These are phyloP conservation scores for Aurelia coerulea DNA, from an alignment of 30 jellyfish, hydroid and myxozoan species.

Conservation along the genomic window DNA sequence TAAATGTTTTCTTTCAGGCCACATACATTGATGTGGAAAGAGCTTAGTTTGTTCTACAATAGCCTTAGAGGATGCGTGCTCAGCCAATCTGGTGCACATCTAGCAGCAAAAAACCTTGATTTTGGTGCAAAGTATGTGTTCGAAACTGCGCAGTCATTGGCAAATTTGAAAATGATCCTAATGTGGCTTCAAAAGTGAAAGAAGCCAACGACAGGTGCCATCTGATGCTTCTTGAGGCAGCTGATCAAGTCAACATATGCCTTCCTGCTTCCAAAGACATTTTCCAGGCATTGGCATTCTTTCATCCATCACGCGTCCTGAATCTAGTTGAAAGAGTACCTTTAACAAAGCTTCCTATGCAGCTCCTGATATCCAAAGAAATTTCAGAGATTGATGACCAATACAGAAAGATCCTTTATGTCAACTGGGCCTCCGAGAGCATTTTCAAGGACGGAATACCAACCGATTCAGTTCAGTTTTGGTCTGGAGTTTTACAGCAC, in stretches of 20 bases:
- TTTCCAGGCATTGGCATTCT: slow-evolving; percentile 12
- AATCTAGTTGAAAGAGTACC: slow-evolving; percentile 50
- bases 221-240: slow-evolving; percentile 52
- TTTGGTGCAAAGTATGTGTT: slow-evolving; percentile 58
- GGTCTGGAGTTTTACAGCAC: slow-evolving; percentile 35
- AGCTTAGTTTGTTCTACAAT: slow-evolving; percentile 37
- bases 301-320: slow-evolving; percentile 44
- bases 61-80: slow-evolving; percentile 37
- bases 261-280: slow-evolving; percentile 46
- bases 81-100: slow-evolving; percentile 14
- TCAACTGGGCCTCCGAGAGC: slow-evolving; percentile 49
- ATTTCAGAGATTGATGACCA: slow-evolving; percentile 56
- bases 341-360: slow-evolving; percentile 20
- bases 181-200: slow-evolving; percentile 3
- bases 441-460: slow-evolving; percentile 56
- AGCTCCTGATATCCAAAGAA: slow-evolving; percentile 22
- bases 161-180: slow-evolving; percentile 17
- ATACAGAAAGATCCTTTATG: slow-evolving; percentile 39
- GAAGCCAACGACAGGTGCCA: slow-evolving; percentile 50
- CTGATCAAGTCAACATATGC: slow-evolving; percentile 37
- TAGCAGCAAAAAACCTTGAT: slow-evolving; percentile 19
- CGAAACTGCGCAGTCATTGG: slow-evolving; percentile 6
- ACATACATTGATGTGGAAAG: not conserved
- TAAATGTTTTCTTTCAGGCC: too few relatives aligned
- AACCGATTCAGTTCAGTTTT: slow-evolving; percentile 31